Conservation (phyloP, 2,888 invertebrate species). For the Drosophila diplacantha region DNA sequence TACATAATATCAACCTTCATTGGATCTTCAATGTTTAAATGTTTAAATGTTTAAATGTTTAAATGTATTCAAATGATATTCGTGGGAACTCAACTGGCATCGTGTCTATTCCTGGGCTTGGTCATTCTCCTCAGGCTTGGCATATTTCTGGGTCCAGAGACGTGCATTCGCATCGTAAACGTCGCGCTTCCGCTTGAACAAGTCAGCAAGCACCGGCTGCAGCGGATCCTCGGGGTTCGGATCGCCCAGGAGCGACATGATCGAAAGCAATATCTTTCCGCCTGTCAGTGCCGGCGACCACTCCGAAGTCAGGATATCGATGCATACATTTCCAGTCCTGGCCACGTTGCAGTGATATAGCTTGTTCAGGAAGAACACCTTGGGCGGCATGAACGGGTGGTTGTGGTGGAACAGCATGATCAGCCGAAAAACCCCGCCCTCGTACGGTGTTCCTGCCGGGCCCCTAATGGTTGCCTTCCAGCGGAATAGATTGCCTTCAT, state of each 20-base stretch:
- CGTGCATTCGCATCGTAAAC: background rate
- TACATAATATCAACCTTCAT: too few species aligned
- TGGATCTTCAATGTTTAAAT: too few species aligned
- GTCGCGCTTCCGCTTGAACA: background rate
- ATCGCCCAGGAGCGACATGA: background rate
- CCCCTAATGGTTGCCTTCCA: background rate
- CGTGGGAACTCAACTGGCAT: too few species aligned
- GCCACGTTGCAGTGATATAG: background rate
- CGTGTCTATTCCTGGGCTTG: too few species aligned
- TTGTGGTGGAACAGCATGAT: background rate
- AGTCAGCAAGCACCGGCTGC: background rate
- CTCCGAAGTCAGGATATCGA: background rate
- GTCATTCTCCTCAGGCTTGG: background rate
- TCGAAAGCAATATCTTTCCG: background rate
- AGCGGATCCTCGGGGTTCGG: background rate
- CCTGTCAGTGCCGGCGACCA: background rate
- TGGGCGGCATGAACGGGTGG: background rate
- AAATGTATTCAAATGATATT: too few species aligned
- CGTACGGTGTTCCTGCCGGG: background rate
- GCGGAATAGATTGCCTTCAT: background rate
- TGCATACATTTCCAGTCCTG: background rate
- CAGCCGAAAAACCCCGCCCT: background rate
- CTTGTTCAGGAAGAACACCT: background rate
- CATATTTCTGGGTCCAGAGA: background rate
- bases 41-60: too few species aligned